A percentile compares a stretch with the other conserved stretches of the same genome.
Evolutionary conservation across 2,888 invertebrate genomes (phyloP).

Genomic region (Erannis defoliaria): DNA sequence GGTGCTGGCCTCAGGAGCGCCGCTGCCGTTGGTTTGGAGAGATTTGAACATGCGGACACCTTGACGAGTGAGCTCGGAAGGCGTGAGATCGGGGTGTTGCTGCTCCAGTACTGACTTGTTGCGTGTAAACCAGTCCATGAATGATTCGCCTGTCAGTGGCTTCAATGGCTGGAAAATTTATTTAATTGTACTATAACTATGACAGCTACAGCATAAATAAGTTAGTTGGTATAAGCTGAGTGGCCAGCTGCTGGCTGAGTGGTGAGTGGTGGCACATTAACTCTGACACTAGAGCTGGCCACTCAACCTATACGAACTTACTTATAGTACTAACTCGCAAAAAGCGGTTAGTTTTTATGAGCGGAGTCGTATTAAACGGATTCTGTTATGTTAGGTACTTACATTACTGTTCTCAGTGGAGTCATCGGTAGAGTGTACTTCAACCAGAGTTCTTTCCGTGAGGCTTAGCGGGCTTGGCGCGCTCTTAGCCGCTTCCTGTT

Average conservation of each 20-base stretch:
- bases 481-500: slow-evolving; percentile 63
- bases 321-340: too few relatives aligned
- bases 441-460: slow-evolving; percentile 74
- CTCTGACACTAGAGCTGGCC: too few relatives aligned
- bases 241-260: too few relatives aligned
- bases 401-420: slow-evolving; percentile 69
- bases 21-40: slow-evolving; percentile 54
- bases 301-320: too few relatives aligned
- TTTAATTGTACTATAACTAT: too few relatives aligned
- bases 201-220: too few relatives aligned
- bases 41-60: slow-evolving; percentile 84
- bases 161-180: slow-evolving; percentile 63
- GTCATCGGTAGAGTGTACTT: slow-evolving; percentile 61
- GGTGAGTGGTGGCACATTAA: too few relatives aligned
- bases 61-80: slow-evolving; percentile 85
- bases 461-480: slow-evolving; percentile 73
- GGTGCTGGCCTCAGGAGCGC: slow-evolving; percentile 54
- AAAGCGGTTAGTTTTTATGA: too few relatives aligned
- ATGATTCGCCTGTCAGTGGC: slow-evolving; percentile 79
- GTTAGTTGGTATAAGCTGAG: too few relatives aligned
- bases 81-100: slow-evolving; percentile 83
- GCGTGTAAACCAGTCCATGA: slow-evolving; percentile 87
- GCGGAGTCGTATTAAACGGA: too few relatives aligned
- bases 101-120: slow-evolving; percentile 85
- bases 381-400: slow-evolving; percentile 56